phyloP scores from a whole-genome alignment of 2,113 vertebrate species.

The Suricata suricatta region DNA sequence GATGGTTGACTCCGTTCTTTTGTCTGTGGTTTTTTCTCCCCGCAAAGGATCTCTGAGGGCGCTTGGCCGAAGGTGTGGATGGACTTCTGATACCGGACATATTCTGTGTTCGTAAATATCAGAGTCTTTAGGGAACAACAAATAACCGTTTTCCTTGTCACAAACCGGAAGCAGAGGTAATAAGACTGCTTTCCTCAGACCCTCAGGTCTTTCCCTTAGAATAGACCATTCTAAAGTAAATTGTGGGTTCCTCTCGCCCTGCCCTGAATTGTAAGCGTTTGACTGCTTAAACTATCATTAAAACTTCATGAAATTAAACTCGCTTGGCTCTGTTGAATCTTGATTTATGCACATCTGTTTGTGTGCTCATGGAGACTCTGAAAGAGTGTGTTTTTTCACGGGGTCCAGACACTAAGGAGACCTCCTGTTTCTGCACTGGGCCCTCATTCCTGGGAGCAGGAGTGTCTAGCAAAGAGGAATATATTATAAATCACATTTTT shows the following conservation, averaged over 20 bases:
- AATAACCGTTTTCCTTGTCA: background rate
- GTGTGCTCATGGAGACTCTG: fast-evolving
- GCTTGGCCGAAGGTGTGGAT: background rate
- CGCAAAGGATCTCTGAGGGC: background rate
- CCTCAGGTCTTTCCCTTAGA: background rate
- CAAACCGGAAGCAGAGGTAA: background rate
- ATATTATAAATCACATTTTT: constrained; percentile 86
- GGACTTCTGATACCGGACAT: background rate
- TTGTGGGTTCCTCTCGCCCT: background rate
- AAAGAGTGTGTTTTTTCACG: fast-evolving
- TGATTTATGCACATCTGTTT: background rate
- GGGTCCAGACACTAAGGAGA: background rate
- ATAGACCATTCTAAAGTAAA: background rate
- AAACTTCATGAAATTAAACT: background rate
- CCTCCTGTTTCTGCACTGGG: background rate
- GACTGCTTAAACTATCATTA: background rate
- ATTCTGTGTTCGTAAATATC: background rate
- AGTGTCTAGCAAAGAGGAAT: constrained; percentile 80
- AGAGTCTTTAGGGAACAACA: background rate
- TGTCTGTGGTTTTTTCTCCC: background rate
- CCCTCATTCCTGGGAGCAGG: constrained; percentile 83
- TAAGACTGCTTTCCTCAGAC: background rate
- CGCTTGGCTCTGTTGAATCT: fast-evolving
- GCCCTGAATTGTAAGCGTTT: background rate
- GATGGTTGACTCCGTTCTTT: background rate